These are phyloP conservation scores for Steinernema feltiae DNA, from an alignment of 1,140 invertebrate genomes.

Conservation along the genomic window DNA sequence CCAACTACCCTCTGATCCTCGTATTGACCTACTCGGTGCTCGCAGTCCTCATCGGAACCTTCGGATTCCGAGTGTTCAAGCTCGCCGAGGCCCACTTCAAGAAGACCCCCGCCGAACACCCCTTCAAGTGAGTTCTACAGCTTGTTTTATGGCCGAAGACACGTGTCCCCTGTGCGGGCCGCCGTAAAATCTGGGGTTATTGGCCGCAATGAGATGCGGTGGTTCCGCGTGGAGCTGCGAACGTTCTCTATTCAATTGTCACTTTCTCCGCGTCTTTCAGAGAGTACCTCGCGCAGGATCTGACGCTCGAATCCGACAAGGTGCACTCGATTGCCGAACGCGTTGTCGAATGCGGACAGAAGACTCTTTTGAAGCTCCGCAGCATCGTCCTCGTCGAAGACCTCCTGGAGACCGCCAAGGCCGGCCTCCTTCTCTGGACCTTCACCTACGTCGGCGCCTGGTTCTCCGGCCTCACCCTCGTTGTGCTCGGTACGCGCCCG, in stretches of 20 bases:
- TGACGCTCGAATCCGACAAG: background rate
- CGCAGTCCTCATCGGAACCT: conserved; percentile 72
- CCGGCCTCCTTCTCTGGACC: conserved; percentile 78
- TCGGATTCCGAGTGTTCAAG: conserved; percentile 90
- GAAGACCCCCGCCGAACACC: conserved; percentile 91
- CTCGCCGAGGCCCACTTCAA: conserved; percentile 88
- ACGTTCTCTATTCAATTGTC: too few species aligned
- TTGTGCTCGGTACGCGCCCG: conserved; percentile 39
- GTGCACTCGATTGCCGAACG: background rate
- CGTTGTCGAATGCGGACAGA: background rate
- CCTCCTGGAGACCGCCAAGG: background rate
- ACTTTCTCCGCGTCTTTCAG: background rate
- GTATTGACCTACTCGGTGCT: conserved; percentile 82
- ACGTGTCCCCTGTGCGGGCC: too few species aligned
- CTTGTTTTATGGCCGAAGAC: background rate
- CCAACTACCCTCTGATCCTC: conserved; percentile 43
- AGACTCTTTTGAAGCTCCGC: background rate
- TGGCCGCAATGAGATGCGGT: too few species aligned
- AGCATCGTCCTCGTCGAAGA: conserved; percentile 2
- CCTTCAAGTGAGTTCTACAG: conserved; percentile 67
- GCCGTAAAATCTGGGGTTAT: too few species aligned
- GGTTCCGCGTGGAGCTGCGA: too few species aligned
- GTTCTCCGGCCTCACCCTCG: conserved; percentile 74
- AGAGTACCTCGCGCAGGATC: background rate
- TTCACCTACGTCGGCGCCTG: conserved; percentile 90